Evolutionary conservation across 1,140 invertebrate species (phyloP).

Genomic region (Drosophila ficusphila): DNA sequence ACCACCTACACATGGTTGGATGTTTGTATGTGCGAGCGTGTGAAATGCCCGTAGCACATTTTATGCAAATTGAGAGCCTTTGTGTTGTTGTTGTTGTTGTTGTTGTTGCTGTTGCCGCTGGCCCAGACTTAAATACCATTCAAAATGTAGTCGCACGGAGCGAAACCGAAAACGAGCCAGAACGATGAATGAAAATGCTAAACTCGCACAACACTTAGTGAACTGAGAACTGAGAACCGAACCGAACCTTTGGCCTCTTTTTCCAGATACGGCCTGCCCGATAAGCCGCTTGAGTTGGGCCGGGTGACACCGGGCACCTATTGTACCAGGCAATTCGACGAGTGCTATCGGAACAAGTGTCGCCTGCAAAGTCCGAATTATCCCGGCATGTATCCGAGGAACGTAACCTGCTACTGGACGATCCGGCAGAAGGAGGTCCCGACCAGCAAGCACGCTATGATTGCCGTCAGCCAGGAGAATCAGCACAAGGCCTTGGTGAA

Average conservation of each 20-base stretch:
- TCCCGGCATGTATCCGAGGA: constrained; percentile 95
- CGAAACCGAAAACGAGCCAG: background rate
- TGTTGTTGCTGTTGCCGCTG: constrained; percentile 1
- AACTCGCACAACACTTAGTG: constrained; percentile 45
- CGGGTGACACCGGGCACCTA: constrained; percentile 93
- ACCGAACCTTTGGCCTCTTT: constrained; percentile 10
- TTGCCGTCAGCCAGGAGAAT: constrained; percentile 90
- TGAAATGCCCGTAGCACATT: constrained; percentile 52
- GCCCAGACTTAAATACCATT: constrained; percentile 64
- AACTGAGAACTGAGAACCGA: constrained; percentile 10
- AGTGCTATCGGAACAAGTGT: constrained; percentile 93
- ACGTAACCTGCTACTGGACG: constrained; percentile 93
- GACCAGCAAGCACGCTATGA: constrained; percentile 95
- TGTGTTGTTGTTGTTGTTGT: constrained; percentile 27
- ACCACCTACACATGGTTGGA: background rate
- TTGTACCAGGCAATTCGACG: constrained; percentile 94
- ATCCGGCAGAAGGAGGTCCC: constrained; percentile 92
- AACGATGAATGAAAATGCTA: constrained; percentile 54
- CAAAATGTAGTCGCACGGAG: constrained; percentile 50
- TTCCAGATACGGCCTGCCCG: constrained; percentile 87
- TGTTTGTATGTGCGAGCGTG: constrained; percentile 19
- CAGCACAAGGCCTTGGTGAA: constrained; percentile 90
- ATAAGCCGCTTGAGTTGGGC: constrained; percentile 90
- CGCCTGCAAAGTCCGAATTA: constrained; percentile 95
- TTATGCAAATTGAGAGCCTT: constrained; percentile 69